Percentiles rank a stretch among this genome's conserved stretches.
phyloP scores from a whole-genome alignment of 2,888 invertebrate genomes.

The Bugula neritina region DNA sequence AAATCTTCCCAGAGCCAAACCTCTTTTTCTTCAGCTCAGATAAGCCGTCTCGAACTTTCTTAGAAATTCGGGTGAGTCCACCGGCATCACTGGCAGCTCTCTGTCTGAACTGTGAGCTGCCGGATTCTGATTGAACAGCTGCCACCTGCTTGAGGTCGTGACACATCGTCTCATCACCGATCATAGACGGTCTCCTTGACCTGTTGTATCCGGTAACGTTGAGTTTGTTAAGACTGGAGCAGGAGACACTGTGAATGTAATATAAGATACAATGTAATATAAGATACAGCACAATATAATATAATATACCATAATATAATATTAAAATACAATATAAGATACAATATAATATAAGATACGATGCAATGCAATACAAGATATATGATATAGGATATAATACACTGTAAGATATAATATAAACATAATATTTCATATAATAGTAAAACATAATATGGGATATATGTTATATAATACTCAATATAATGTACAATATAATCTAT shows the following conservation, averaged over 20 bases:
- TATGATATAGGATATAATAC: too few species aligned
- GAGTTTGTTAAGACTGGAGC: constrained; percentile 21
- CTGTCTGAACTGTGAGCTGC: not conserved
- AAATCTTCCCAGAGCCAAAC: not conserved
- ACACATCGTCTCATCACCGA: constrained; percentile 20
- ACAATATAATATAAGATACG: too few species aligned
- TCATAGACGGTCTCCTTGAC: constrained; percentile 1
- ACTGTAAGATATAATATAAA: too few species aligned
- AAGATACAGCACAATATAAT: too few species aligned
- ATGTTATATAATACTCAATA: too few species aligned
- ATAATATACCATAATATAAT: too few species aligned
- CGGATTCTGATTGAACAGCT: not conserved
- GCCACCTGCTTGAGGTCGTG: not conserved
- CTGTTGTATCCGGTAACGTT: not conserved
- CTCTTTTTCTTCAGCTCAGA: constrained; percentile 5
- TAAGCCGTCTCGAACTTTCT: not conserved
- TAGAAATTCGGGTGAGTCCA: not conserved
- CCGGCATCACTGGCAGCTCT: constrained; percentile 21
- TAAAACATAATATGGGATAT: too few species aligned
- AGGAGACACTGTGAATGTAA: constrained; percentile 1
- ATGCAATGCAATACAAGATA: too few species aligned
- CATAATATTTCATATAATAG: too few species aligned
- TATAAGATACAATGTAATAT: not conserved
- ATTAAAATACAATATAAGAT: too few species aligned
- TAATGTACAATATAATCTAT: too few species aligned